Percentiles rank a stretch among this genome's conserved stretches.
These are phyloP conservation scores for Drosophila buzzatii DNA, from an alignment of 2,888 invertebrate species.

Conservation along the genomic window DNA sequence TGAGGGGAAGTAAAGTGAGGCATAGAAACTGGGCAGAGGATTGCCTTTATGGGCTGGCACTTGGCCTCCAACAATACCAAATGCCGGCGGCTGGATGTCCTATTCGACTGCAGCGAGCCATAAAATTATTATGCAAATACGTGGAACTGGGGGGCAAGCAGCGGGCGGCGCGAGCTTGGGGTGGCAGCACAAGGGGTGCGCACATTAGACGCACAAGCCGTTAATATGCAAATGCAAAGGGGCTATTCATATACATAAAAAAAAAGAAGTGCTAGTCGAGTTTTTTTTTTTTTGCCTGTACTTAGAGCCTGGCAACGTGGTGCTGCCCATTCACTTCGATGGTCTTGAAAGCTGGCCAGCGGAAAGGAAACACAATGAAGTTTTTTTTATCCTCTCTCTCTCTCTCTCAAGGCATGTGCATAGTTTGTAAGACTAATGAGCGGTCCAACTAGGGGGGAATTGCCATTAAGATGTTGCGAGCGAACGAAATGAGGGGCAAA, in stretches of 20 bases:
- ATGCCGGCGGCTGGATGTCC: conserved; percentile 57
- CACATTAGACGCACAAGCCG: conserved; percentile 80
- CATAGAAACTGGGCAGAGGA: not conserved
- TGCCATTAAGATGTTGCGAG: conserved; percentile 38
- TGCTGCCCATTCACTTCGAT: conserved; percentile 44
- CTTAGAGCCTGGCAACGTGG: conserved; percentile 44
- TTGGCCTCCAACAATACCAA: conserved; percentile 65
- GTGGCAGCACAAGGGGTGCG: conserved; percentile 40
- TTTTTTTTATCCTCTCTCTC: not conserved
- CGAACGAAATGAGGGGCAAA: conserved; percentile 1
- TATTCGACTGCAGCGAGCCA: conserved; percentile 77
- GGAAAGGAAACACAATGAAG: conserved; percentile 45
- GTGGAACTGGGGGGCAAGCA: not conserved
- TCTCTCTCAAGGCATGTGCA: conserved; percentile 52
- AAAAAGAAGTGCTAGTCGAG: conserved; percentile 14
- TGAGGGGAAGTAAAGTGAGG: not conserved
- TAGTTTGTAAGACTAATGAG: conserved; percentile 76
- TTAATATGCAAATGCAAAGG: conserved; percentile 76
- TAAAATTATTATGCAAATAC: conserved; percentile 79
- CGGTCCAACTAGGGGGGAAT: conserved; percentile 36
- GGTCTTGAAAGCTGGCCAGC: conserved; percentile 44
- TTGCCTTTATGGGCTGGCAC: conserved; percentile 60
- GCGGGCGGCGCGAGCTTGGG: not conserved
- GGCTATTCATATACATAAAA: conserved; percentile 48
- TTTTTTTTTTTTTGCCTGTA: conserved; percentile 24